A percentile compares a stretch with the other conserved stretches of the same genome.
Evolutionary conservation across 2,888 invertebrate species (phyloP).

Genomic region (Standfussiana lucernea): DNA sequence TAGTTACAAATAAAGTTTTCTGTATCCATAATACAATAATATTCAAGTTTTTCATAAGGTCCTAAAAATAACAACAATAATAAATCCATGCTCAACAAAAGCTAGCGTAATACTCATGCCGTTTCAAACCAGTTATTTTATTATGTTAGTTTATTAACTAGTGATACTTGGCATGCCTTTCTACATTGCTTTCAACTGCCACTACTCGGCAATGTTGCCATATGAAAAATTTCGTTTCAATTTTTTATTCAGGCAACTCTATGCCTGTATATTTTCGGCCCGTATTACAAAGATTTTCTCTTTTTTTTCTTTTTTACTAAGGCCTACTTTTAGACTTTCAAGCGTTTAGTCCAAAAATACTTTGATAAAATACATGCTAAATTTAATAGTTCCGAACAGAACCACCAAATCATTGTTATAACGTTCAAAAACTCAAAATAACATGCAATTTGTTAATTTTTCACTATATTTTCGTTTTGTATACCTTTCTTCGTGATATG

Average conservation of each 20-base stretch:
- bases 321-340: neutral
- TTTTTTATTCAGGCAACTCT: conserved; percentile 3
- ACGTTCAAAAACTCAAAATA: conserved; percentile 28
- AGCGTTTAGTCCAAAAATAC: conserved; percentile 28
- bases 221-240: neutral
- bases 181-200: conserved; percentile 69
- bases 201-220: conserved; percentile 63
- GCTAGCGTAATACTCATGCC: conserved; percentile 78
- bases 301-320: neutral
- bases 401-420: conserved; percentile 36
- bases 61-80: conserved; percentile 35
- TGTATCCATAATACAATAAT: neutral
- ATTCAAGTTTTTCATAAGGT: neutral
- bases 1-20: neutral
- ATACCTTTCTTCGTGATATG: conserved; percentile 63
- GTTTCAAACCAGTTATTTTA: conserved; percentile 66
- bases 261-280: neutral
- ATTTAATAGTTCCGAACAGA: conserved; percentile 15
- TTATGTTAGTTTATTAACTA: conserved; percentile 75
- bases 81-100: conserved; percentile 78
- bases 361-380: conserved; percentile 41
- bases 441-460: conserved; percentile 63
- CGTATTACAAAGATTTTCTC: neutral
- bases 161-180: conserved; percentile 75
- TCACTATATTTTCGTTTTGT: conserved; percentile 43